Conservation (phyloP, 30 jellyfish, hydroid and myxozoan species). For the Cassiopea xamachana region DNA sequence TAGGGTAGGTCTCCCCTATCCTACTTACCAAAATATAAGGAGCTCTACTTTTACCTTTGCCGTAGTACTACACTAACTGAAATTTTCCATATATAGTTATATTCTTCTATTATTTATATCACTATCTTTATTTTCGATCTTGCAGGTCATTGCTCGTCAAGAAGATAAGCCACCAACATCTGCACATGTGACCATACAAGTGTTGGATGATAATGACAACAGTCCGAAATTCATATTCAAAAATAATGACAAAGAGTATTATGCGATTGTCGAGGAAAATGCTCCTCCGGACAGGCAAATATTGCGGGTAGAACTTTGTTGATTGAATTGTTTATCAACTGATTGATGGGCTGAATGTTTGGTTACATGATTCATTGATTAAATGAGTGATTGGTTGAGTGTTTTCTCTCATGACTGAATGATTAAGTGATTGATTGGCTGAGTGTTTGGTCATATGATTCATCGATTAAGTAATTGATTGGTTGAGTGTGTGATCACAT, state of each 20-base stretch:
- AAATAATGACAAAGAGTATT: slow-evolving; percentile 2
- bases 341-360: background rate
- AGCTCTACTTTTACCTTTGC: too few species aligned
- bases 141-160: slow-evolving; percentile 73
- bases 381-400: background rate
- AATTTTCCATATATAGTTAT: too few species aligned
- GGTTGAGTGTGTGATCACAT: background rate
- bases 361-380: background rate
- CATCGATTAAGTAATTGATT: background rate
- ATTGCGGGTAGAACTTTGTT: slow-evolving; percentile 29
- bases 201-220: slow-evolving; percentile 71
- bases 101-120: too few species aligned
- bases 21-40: too few species aligned
- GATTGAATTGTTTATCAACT: background rate
- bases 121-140: background rate
- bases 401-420: background rate
- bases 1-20: too few species aligned
- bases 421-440: background rate
- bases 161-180: slow-evolving; percentile 71
- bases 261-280: slow-evolving; percentile 39
- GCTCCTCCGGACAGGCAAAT: slow-evolving; percentile 67
- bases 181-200: slow-evolving; percentile 64
- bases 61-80: too few species aligned
- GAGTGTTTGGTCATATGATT: background rate
- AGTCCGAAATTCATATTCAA: slow-evolving; percentile 57